Percentiles rank a stretch among this genome's conserved stretches.
These are phyloP conservation scores for Tenthredo amoena DNA, from an alignment of 2,888 invertebrate species.

Conservation along the genomic window DNA sequence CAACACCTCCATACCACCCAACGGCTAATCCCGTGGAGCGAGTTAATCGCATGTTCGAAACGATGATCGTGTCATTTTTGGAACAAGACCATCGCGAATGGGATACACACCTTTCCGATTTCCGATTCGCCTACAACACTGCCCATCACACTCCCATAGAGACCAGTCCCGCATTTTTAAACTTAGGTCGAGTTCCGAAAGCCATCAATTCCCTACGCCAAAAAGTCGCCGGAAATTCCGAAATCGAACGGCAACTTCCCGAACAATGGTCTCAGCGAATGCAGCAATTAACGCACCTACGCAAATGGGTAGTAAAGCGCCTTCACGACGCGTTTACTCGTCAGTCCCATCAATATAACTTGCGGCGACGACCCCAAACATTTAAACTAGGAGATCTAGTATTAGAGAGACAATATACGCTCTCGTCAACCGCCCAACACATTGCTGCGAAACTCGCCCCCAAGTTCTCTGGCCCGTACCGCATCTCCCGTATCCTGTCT, in stretches of 20 bases:
- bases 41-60: background rate
- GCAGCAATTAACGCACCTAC: background rate
- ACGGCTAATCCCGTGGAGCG: background rate
- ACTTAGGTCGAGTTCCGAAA: constrained; percentile 56
- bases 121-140: constrained; percentile 46
- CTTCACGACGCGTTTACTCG: background rate
- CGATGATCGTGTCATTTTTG: constrained; percentile 53
- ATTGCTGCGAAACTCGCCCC: background rate
- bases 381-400: background rate
- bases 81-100: constrained; percentile 60
- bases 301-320: background rate
- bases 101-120: constrained; percentile 59
- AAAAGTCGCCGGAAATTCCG: no score
- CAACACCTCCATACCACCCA: background rate
- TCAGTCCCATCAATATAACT: background rate
- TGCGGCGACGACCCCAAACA: background rate
- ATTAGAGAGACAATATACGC: background rate
- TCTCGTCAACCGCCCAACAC: background rate
- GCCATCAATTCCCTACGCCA: background rate
- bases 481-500: background rate
- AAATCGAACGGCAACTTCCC: background rate
- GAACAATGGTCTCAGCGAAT: background rate
- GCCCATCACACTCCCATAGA: constrained; percentile 55
- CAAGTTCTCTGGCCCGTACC: background rate
- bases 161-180: constrained; percentile 58